phyloP scores from a whole-genome alignment of 2,113 vertebrate genomes.

The Reinhardtius hippoglossoides region DNA sequence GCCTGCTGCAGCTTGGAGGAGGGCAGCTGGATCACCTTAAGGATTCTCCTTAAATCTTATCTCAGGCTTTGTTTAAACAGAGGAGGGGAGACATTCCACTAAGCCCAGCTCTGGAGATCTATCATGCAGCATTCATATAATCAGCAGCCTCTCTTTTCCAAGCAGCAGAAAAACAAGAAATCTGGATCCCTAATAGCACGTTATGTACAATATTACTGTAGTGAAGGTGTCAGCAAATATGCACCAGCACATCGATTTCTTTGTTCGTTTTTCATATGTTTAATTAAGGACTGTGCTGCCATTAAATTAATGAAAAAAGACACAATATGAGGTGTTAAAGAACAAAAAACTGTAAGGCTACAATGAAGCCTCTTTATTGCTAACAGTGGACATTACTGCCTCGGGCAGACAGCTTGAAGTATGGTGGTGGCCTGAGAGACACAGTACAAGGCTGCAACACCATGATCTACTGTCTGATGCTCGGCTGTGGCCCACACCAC shows the following conservation, averaged over 20 bases:
- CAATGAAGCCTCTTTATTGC: neutral
- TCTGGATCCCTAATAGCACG: slow-evolving; percentile 12
- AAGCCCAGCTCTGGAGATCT: slow-evolving; percentile 63
- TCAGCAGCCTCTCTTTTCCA: slow-evolving; percentile 56
- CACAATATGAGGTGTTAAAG: too few species aligned
- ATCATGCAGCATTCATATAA: slow-evolving; percentile 61
- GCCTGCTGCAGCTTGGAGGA: slow-evolving; percentile 66
- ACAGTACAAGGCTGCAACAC: slow-evolving; percentile 40
- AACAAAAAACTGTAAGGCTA: too few species aligned
- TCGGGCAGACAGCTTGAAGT: slow-evolving; percentile 31
- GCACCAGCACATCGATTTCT: neutral
- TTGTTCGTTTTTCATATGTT: neutral
- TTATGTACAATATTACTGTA: neutral
- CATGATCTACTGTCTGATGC: slow-evolving; percentile 41
- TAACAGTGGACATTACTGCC: neutral
- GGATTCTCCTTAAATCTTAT: slow-evolving; percentile 85
- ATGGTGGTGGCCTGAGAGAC: slow-evolving; percentile 31
- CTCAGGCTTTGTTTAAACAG: slow-evolving; percentile 82
- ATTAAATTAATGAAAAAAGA: neutral
- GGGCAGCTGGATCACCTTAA: slow-evolving; percentile 82
- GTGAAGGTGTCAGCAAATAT: neutral
- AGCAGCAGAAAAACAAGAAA: slow-evolving; percentile 33
- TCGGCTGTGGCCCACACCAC: slow-evolving; percentile 20
- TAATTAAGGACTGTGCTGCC: slow-evolving; percentile 35
- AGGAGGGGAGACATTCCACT: slow-evolving; percentile 79